phyloP scores from a whole-genome alignment of 2,888 invertebrate genomes.

The Cephus pygmeus region DNA sequence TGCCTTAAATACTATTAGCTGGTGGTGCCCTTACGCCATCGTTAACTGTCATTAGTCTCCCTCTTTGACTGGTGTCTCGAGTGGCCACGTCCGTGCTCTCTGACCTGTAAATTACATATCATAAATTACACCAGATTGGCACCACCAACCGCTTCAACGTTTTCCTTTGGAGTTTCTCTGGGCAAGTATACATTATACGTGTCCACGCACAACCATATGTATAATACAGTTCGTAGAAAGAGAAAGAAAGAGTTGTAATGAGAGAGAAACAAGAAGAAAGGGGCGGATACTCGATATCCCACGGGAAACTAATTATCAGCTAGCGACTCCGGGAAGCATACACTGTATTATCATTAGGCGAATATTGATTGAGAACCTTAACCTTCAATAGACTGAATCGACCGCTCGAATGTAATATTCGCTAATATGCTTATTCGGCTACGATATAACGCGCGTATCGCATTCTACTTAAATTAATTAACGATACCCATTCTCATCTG shows the following conservation, averaged over 20 bases:
- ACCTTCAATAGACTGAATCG: neutral
- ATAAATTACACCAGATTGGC: neutral
- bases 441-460: no score
- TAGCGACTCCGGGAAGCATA: neutral
- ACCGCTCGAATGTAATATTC: neutral
- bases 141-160: neutral
- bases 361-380: neutral
- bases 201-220: neutral
- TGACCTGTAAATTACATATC: neutral
- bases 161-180: neutral
- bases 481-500: neutral
- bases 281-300: neutral
- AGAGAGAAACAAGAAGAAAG: neutral
- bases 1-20: neutral
- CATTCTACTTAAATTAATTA: neutral
- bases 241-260: neutral
- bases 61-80: neutral
- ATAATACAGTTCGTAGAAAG: neutral
- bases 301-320: constrained; percentile 1
- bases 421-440: neutral
- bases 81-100: neutral
- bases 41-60: neutral
- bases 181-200: neutral
- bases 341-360: neutral
- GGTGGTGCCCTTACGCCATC: neutral